Evolutionary conservation across 2,797 vertebrate species (phyloP).

Genomic region (Alca torda): DNA sequence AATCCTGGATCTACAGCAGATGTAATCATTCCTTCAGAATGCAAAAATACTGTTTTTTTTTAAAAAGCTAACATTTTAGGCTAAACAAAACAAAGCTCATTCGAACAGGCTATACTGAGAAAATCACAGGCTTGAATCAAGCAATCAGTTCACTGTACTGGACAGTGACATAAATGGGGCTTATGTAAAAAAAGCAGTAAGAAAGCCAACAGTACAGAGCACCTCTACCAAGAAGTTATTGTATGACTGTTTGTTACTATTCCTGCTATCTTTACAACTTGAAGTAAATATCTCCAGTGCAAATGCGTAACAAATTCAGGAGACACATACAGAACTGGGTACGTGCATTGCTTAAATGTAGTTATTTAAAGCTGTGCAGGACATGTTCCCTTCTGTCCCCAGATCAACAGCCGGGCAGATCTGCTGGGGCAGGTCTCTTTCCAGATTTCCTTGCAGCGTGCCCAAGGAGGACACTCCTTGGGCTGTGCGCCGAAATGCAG

Average conservation of each 20-base stretch:
- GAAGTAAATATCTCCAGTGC: too few relatives aligned
- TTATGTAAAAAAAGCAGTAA: neutral
- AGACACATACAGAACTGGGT: neutral
- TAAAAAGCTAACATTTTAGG: rapidly evolving
- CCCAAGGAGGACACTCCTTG: neutral
- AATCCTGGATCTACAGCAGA: neutral
- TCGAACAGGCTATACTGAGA: neutral
- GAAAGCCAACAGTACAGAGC: neutral
- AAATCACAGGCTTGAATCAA: neutral
- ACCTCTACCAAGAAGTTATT: neutral
- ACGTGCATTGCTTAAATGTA: neutral
- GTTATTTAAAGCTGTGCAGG: neutral
- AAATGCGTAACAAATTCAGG: neutral
- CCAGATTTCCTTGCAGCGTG: neutral
- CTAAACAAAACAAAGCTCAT: neutral
- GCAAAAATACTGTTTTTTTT: neutral
- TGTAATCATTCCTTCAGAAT: neutral
- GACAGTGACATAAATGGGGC: neutral
- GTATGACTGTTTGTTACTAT: neutral
- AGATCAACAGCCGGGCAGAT: neutral
- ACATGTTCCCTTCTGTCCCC: neutral
- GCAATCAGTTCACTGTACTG: neutral
- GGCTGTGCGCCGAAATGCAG: neutral
- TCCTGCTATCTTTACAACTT: neutral
- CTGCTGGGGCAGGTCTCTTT: neutral